Evolutionary conservation across 1,140 invertebrate species (phyloP).

Genomic region (Agraylea sexmaculata): DNA sequence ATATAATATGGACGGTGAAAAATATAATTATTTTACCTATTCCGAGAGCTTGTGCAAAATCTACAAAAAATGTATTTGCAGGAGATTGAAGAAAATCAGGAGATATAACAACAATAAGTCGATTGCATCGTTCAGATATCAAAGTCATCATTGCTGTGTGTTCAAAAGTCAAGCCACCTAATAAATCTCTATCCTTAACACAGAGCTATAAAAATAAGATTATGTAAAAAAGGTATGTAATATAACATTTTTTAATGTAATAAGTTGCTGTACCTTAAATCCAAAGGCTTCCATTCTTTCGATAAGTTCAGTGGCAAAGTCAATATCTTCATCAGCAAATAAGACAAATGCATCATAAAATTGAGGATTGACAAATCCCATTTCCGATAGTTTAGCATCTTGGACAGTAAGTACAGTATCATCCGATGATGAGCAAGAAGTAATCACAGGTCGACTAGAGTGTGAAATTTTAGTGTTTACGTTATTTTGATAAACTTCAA

Average conservation of each 20-base stretch:
- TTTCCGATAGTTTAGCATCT: slow-evolving; percentile 8
- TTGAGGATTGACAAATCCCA: slow-evolving; percentile 1
- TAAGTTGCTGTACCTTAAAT: slow-evolving; percentile 41
- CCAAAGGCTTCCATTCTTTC: slow-evolving; percentile 49
- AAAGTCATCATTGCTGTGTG: slow-evolving; percentile 58
- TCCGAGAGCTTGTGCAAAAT: slow-evolving; percentile 59
- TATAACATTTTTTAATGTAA: not conserved
- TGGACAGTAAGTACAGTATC: slow-evolving; percentile 9
- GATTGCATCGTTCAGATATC: slow-evolving; percentile 59
- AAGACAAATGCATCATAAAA: slow-evolving; percentile 58
- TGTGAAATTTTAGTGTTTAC: slow-evolving; percentile 16
- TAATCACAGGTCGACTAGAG: slow-evolving; percentile 22
- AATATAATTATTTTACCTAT: slow-evolving; percentile 43
- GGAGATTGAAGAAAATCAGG: slow-evolving; percentile 56
- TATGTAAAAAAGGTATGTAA: not conserved
- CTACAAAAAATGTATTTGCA: slow-evolving; percentile 57
- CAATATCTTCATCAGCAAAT: slow-evolving; percentile 54
- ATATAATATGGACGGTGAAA: not conserved
- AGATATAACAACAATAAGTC: slow-evolving; percentile 60
- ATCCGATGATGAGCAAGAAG: slow-evolving; percentile 5
- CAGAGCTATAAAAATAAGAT: slow-evolving; percentile 43
- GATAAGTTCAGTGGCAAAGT: slow-evolving; percentile 49
- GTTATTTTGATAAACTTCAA: slow-evolving; percentile 27
- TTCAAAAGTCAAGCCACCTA: slow-evolving; percentile 50
- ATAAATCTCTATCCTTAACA: slow-evolving; percentile 52